These are phyloP conservation scores for Eupsilia transversa DNA, from an alignment of 2,888 invertebrate species.

Conservation along the genomic window DNA sequence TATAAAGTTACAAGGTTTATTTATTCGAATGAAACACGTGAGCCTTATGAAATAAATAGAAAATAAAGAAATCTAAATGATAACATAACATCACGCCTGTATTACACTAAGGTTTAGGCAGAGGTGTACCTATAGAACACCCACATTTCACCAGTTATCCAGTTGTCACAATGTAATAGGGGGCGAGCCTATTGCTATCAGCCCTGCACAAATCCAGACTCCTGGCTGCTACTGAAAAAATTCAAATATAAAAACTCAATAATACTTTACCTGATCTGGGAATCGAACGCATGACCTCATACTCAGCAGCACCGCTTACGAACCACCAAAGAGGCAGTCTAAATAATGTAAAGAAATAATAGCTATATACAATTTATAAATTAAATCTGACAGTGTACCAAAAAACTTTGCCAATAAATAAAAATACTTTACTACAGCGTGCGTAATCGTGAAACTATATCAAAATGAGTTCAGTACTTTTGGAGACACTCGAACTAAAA, in stretches of 20 bases:
- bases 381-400: constrained; percentile 27
- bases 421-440: constrained; percentile 48
- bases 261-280: background rate
- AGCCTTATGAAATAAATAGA: constrained; percentile 13
- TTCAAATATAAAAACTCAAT: accelerated
- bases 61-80: constrained; percentile 21
- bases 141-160: background rate
- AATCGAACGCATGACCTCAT: no score
- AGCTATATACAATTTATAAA: constrained; percentile 35
- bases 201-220: no score
- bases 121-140: background rate
- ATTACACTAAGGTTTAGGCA: background rate
- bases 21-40: constrained; percentile 29
- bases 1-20: constrained; percentile 50
- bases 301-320: background rate
- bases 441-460: constrained; percentile 44
- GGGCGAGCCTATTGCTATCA: background rate
- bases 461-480: constrained; percentile 46
- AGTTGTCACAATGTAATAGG: no score
- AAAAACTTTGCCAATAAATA: constrained; percentile 50
- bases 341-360: constrained; percentile 6
- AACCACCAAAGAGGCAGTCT: background rate
- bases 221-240: background rate
- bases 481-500: constrained; percentile 43
- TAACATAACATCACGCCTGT: background rate